Conservation (phyloP, 2,888 invertebrate genomes). For the Deilephila elpenor region DNA sequence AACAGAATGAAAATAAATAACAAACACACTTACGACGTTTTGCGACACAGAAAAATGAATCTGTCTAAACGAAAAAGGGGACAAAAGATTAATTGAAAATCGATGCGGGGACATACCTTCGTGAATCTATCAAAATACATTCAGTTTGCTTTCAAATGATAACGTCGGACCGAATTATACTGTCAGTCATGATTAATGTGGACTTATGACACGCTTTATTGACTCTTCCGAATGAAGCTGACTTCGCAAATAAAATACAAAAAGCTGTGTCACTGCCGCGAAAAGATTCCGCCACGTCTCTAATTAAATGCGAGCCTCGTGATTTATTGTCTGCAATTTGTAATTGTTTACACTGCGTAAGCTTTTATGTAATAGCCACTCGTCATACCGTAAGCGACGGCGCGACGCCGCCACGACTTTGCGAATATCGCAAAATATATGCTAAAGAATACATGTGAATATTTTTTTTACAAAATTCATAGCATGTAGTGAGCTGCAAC, state of each 20-base stretch:
- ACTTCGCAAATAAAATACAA: constrained; percentile 59
- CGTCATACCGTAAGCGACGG: background rate
- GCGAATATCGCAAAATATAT: background rate
- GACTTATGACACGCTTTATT: constrained; percentile 72
- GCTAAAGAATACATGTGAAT: background rate
- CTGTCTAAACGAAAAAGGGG: constrained; percentile 71
- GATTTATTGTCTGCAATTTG: constrained; percentile 41
- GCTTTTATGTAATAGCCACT: constrained; percentile 7
- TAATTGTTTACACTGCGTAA: constrained; percentile 22
- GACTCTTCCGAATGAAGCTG: constrained; percentile 60
- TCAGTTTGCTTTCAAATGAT: constrained; percentile 75
- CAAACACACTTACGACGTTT: constrained; percentile 57
- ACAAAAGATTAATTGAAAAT: constrained; percentile 83
- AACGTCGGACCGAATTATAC: constrained; percentile 70
- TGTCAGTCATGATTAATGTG: constrained; percentile 78
- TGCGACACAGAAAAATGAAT: constrained; percentile 67
- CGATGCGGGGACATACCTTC: constrained; percentile 74
- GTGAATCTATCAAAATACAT: constrained; percentile 77
- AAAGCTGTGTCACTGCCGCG: constrained; percentile 53
- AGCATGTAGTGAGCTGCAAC: background rate
- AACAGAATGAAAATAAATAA: constrained; percentile 65
- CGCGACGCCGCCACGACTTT: background rate
- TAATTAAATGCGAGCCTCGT: constrained; percentile 51
- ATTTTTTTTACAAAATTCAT: background rate
- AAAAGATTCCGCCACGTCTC: constrained; percentile 45